A percentile compares a stretch with the other conserved stretches of the same genome.
phyloP scores from a whole-genome alignment of 1,140 invertebrate species.

The Yoshiicerus persimilis region DNA sequence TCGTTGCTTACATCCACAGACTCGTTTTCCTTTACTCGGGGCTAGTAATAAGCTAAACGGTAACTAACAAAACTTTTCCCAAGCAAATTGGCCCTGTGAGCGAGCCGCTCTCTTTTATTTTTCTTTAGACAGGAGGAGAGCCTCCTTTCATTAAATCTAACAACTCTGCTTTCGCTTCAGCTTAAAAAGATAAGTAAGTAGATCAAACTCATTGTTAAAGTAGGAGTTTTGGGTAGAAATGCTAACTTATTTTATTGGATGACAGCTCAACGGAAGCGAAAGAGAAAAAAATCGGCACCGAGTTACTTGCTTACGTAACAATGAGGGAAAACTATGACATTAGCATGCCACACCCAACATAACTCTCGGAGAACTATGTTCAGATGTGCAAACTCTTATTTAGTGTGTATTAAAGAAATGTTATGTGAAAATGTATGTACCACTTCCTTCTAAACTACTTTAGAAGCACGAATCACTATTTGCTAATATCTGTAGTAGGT shows the following conservation, averaged over 20 bases:
- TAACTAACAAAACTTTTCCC: constrained; percentile 4
- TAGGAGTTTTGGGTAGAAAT: not conserved
- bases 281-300: not conserved
- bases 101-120: not conserved
- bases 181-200: not conserved
- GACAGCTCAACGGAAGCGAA: not conserved
- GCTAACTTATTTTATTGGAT: constrained; percentile 12
- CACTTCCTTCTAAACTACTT: too few relatives aligned
- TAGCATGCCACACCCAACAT: not conserved
- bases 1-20: not conserved
- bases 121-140: not conserved
- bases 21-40: not conserved
- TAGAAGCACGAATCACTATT: too few relatives aligned
- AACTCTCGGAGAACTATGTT: not conserved
- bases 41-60: constrained; percentile 13
- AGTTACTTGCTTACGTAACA: not conserved
- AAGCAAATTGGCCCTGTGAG: constrained; percentile 7
- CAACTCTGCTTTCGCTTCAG: not conserved
- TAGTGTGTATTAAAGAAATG: not conserved
- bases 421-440: not conserved
- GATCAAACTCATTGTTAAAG: not conserved
- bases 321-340: not conserved
- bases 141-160: not conserved
- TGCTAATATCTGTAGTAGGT: not conserved
- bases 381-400: not conserved